Percentiles rank a stretch among this genome's conserved stretches.
phyloP scores from a whole-genome alignment of 2,113 vertebrate species.

The Dryoscopus gambensis region DNA sequence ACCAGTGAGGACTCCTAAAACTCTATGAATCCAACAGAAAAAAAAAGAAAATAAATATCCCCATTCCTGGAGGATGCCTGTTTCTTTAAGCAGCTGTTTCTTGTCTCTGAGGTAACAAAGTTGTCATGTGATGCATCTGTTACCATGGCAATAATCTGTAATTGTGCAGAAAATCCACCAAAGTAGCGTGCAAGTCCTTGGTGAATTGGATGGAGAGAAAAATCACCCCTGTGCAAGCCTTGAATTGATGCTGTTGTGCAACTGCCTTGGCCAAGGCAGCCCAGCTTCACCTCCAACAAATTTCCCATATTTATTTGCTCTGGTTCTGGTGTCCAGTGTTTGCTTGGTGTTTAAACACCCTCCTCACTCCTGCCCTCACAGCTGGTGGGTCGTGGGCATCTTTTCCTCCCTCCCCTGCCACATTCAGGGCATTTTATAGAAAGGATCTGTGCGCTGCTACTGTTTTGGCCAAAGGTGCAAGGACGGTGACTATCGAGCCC shows the following conservation, averaged over 20 bases:
- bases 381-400: not conserved
- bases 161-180: conserved; percentile 81
- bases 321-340: not conserved
- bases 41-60: conserved; percentile 11
- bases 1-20: conserved; percentile 60
- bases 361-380: not conserved
- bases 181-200: conserved; percentile 75
- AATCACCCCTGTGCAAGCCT: conserved; percentile 63
- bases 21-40: conserved; percentile 25
- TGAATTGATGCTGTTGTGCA: conserved; percentile 59
- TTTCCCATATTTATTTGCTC: not conserved
- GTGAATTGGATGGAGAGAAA: conserved; percentile 74
- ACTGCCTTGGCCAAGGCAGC: conserved; percentile 32
- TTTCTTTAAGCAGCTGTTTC: conserved; percentile 74
- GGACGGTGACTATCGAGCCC: not conserved
- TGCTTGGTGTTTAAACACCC: not conserved
- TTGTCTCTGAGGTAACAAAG: conserved; percentile 79
- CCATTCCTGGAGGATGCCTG: conserved; percentile 64
- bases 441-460: not conserved
- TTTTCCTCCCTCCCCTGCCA: not conserved
- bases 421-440: not conserved
- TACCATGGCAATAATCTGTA: conserved; percentile 83
- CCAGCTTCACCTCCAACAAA: conserved; percentile 10
- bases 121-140: conserved; percentile 75
- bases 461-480: not conserved